Conservation (phyloP, 2,888 invertebrate species). For the Microctonus hyperodae region DNA sequence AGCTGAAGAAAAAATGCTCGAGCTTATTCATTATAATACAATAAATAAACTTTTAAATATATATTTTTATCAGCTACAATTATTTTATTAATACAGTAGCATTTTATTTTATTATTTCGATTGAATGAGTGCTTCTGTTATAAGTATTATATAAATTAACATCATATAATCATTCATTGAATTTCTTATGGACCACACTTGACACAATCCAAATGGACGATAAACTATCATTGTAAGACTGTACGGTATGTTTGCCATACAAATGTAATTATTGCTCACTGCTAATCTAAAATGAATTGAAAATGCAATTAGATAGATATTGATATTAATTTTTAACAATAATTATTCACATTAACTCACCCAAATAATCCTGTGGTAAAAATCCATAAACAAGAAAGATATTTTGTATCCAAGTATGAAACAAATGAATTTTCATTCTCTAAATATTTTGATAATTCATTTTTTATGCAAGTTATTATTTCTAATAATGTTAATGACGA, state of each 20-base stretch:
- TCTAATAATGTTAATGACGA: constrained; percentile 35
- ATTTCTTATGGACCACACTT: constrained; percentile 44
- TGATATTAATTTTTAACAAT: background rate
- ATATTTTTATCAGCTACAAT: background rate
- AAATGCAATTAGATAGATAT: constrained; percentile 14
- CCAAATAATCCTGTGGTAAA: constrained; percentile 41
- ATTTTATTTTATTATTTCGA: background rate
- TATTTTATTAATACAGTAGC: background rate
- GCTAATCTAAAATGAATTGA: constrained; percentile 34
- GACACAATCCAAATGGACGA: constrained; percentile 43
- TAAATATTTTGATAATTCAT: background rate
- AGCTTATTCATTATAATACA: background rate
- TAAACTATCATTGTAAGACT: constrained; percentile 40
- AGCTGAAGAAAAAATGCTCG: background rate
- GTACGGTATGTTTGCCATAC: constrained; percentile 45
- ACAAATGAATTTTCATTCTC: background rate
- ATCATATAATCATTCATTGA: constrained; percentile 50
- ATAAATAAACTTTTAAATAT: background rate
- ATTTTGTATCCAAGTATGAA: background rate
- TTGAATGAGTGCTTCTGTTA: constrained; percentile 46
- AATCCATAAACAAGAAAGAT: constrained; percentile 41
- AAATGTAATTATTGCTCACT: constrained; percentile 42
- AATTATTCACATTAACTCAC: constrained; percentile 35
- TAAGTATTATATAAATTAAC: constrained; percentile 44
- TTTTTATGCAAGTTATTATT: constrained; percentile 23